Base-by-base conservation (phyloP, 1,140 invertebrate species). In the Asbolus verrucosus region DNA sequence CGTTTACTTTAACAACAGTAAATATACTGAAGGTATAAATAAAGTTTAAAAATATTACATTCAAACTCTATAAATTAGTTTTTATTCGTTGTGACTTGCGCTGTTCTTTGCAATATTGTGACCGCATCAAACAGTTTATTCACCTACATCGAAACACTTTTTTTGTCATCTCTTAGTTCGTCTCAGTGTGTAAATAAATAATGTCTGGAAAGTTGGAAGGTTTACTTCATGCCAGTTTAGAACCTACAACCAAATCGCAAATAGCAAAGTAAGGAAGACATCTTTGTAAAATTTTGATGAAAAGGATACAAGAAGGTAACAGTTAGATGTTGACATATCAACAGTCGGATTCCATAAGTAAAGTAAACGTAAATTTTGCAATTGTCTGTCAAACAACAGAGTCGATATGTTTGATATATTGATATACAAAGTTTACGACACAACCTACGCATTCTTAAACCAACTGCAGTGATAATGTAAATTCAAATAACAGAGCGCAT, bases 201-300 rank as follows among this genome's bases (percentile, higher is more conserved):
- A 54, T 54, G 46, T 54, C 46, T 54, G 46, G 46, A 30, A 27
- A 54, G 19, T 54, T 54, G 46, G 46, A 27, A 19, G 19, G 46
- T 54, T 54, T 11, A 13, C 33, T 36, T 5, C 11, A 27, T 27
- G 24, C 24, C 6, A 36, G 33, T 36, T 36, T 36, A 36, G 5
- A 36, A 36, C 33, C 33, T 6, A 2, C 19, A 27, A n/a, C 9
- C 9, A 27, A 27, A 27, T 50, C 43, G 43, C 43, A 50, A 27
- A 27, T 30, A 11, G n/a, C 46, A 6, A 27, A 54, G 46, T 27
- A 27, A 14, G 19, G 21, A 24, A 27, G 11, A 19, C 46, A 16
- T 54, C 21, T 16, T n/a, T 46, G n/a, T 54, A 11, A 54, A 54
- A 54, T 27, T 54, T 54, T 54, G 19, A 54, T 54, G 21, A 19